Conservation (phyloP, 2,797 vertebrate species). For the Gouania willdenowi region DNA sequence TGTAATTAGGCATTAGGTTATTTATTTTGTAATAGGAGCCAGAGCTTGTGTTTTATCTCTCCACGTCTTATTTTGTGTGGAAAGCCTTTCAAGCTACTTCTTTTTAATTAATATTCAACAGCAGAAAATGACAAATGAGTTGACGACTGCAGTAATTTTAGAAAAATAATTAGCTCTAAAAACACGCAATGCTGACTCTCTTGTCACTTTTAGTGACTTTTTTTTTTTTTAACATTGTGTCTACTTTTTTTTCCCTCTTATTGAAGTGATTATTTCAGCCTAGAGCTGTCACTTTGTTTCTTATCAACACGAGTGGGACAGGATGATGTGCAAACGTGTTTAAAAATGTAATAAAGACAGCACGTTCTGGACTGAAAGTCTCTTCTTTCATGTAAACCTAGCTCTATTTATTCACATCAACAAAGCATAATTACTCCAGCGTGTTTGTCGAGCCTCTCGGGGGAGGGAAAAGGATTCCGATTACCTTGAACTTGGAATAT, state of each 20-base stretch:
- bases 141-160: not conserved
- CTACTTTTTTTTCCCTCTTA: conserved; percentile 4
- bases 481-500: conserved; percentile 49
- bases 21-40: no score
- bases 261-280: conserved; percentile 3
- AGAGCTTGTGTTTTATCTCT: no score
- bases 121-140: not conserved
- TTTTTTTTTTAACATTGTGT: not conserved
- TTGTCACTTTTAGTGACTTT: not conserved
- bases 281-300: not conserved
- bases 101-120: no score
- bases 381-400: conserved; percentile 10
- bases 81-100: not conserved
- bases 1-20: no score
- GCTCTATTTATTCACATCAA: conserved; percentile 9
- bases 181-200: not conserved
- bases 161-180: not conserved
- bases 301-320: not conserved
- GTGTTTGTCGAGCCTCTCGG: conserved; percentile 5
- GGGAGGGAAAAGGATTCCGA: conserved; percentile 35
- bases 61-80: no score
- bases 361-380: no score
- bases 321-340: not conserved
- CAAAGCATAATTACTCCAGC: conserved; percentile 16
- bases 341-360: conserved; percentile 9